Conservation (phyloP, 2,888 invertebrate species). For the Liodrosophila aerea region DNA sequence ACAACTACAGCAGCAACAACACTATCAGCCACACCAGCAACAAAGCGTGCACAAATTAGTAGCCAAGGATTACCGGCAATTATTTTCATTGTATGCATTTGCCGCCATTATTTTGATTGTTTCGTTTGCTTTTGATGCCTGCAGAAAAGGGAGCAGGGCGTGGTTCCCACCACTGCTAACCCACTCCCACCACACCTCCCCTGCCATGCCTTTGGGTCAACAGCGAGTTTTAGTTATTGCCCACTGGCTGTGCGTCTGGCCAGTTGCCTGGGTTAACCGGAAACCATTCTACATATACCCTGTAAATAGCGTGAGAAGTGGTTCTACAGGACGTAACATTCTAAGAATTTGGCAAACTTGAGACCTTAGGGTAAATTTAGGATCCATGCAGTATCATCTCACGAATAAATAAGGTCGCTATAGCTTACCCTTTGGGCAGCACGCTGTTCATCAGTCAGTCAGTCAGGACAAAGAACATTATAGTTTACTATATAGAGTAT, state of each 20-base stretch:
- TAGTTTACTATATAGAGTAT: too few species aligned
- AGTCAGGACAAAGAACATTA: too few species aligned
- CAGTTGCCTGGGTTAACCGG: conserved; percentile 33
- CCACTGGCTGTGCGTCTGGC: conserved; percentile 4
- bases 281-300: conserved; percentile 33
- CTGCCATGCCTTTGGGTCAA: not conserved
- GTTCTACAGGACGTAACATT: too few species aligned
- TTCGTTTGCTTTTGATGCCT: conserved; percentile 65
- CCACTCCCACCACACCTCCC: not conserved
- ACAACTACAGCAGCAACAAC: conserved; percentile 11
- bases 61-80: conserved; percentile 76
- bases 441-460: too few species aligned
- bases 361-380: too few species aligned
- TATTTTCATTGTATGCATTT: conserved; percentile 75
- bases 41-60: conserved; percentile 66
- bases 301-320: not conserved
- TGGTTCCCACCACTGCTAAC: not conserved
- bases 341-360: not conserved
- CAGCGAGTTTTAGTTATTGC: conserved; percentile 32
- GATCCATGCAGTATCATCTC: too few species aligned
- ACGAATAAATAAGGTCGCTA: too few species aligned
- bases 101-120: conserved; percentile 76
- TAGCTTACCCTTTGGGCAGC: too few species aligned
- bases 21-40: conserved; percentile 38
- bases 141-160: not conserved